Evolutionary conservation across 2,888 invertebrate species (phyloP), one percentile per base, ranked within the genome.

Genomic region (Tinea semifulvella): DNA sequence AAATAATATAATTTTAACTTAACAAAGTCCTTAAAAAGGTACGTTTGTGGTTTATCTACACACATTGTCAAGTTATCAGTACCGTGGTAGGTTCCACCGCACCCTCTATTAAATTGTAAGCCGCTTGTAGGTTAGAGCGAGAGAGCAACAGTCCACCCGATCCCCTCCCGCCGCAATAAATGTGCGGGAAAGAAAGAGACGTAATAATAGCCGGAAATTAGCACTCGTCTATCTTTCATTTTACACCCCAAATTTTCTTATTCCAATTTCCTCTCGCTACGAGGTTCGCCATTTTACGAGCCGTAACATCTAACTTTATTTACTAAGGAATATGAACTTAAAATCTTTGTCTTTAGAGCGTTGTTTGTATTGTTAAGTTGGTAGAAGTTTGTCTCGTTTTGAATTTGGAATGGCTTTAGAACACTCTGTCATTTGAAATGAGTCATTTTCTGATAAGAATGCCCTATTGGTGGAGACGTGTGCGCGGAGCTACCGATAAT

Each of bases 171-270:
- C 68, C 68, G 66, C 73, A 71, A 76, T 74, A 75, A 75, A 73
- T 70, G 75, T 68, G 67, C 68, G 74, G 67, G 79, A 77, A 76
- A 75, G 81, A 79, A 76, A 76, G 79, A 77, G 79, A 79, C 72
- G 70, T 66, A 76, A 66, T 74, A 77, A 76, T 75, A 73, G 74
- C 84, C 86, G 86, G 86, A 86, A 86, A 86, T 86, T 86, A 86
- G 86, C 80, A 85, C 84, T 84, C 85, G 84, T 85, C 86, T 87
- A 87, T 87, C 86, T 86, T 86, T 86, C 86, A 86, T 86, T 86
- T 86, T 86, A 86, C 86, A 86, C 86, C 86, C 86, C 84, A 85
- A 86, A 87, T 86, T 87, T 87, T 87, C 87, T 87, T 87, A 87
- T 87, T 86, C 86, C 87, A 87, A 87, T 87, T 86, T 87, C 87